phyloP scores from a whole-genome alignment of 2,888 invertebrate genomes.

The Drosophila histrio region DNA sequence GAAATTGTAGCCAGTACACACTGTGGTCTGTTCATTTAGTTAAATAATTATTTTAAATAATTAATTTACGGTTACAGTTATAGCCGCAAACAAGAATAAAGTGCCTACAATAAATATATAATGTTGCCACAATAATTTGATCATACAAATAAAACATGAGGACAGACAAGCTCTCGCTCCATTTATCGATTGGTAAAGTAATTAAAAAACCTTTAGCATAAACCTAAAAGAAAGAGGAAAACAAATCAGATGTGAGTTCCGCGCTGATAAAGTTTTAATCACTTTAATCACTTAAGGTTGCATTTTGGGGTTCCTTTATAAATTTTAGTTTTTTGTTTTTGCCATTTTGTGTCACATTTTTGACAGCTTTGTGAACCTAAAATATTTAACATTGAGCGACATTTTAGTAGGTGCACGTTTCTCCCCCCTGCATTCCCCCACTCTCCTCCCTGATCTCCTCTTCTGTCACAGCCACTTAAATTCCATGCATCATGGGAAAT shows the following conservation, averaged over 20 bases:
- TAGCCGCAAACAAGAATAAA: slow-evolving; percentile 2
- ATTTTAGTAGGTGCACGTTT: background rate
- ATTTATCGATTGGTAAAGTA: slow-evolving; percentile 53
- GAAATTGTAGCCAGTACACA: background rate
- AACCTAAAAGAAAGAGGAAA: background rate
- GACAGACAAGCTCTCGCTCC: background rate
- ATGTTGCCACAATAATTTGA: slow-evolving; percentile 1
- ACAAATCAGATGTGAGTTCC: slow-evolving; percentile 4
- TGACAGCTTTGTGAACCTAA: slow-evolving; percentile 32
- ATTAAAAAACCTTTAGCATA: slow-evolving; percentile 44
- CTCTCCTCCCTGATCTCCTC: background rate
- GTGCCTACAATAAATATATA: slow-evolving; percentile 6
- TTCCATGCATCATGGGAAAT: slow-evolving; percentile 69
- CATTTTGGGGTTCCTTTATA: background rate
- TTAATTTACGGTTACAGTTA: slow-evolving; percentile 8
- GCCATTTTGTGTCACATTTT: slow-evolving; percentile 17
- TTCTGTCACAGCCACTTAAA: slow-evolving; percentile 61
- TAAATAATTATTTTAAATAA: slow-evolving; percentile 9
- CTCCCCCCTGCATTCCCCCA: background rate
- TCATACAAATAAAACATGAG: background rate
- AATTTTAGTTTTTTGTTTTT: background rate
- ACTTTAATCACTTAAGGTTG: slow-evolving; percentile 21
- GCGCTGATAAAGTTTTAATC: slow-evolving; percentile 28
- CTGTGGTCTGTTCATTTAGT: background rate
- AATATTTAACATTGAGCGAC: slow-evolving; percentile 15